Conservation (phyloP, 2,888 invertebrate species). For the Epistrophe eligans region DNA sequence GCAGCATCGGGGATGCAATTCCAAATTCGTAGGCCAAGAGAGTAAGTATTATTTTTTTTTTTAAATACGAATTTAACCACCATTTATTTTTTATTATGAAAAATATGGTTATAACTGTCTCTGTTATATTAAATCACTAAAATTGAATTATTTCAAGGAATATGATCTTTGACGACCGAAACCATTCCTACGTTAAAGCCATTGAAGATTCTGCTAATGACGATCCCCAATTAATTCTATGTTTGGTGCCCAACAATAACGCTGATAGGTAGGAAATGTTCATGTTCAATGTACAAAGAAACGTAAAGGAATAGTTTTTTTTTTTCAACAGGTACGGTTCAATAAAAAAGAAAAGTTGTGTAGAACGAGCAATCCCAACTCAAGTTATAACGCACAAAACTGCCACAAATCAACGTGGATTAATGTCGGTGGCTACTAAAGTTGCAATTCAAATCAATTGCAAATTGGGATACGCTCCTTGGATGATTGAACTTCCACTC, state of each 20-base stretch:
- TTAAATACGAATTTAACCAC: too few relatives aligned
- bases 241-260: constrained; percentile 88
- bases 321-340: constrained; percentile 87
- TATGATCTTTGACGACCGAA: constrained; percentile 85
- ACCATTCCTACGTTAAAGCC: constrained; percentile 86
- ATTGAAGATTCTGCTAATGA: constrained; percentile 86
- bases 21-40: constrained; percentile 82
- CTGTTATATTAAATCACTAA: background rate
- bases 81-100: too few relatives aligned
- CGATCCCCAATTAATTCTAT: constrained; percentile 88
- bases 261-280: constrained; percentile 86
- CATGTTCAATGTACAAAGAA: background rate
- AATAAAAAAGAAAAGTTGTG: constrained; percentile 93
- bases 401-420: constrained; percentile 80
- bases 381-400: constrained; percentile 85
- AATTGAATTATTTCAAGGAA: constrained; percentile 74
- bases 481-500: constrained; percentile 90
- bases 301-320: background rate
- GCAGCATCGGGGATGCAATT: constrained; percentile 84
- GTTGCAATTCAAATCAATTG: constrained; percentile 96
- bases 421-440: constrained; percentile 95
- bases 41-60: constrained; percentile 77
- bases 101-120: too few relatives aligned
- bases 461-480: constrained; percentile 96
- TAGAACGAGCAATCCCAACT: constrained; percentile 89